These are phyloP conservation scores for Oscheius sp. DNA, from an alignment of 2,888 invertebrate species.

Conservation along the genomic window DNA sequence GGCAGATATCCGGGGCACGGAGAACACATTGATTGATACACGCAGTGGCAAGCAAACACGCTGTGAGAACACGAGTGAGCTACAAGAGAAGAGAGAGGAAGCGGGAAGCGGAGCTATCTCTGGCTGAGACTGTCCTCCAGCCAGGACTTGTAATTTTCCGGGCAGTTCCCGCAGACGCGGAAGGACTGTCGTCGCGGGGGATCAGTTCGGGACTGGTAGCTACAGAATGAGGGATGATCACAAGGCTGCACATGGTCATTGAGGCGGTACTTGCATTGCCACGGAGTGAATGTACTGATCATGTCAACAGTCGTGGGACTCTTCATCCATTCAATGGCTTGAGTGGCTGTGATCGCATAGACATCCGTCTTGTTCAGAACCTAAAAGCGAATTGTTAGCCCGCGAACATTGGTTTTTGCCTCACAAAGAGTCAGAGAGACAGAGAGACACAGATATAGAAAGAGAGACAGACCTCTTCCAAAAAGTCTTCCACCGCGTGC, in stretches of 20 bases:
- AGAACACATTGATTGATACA: conserved; percentile 20
- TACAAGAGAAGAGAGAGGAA: conserved; percentile 18
- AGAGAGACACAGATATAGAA: no score
- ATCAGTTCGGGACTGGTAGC: conserved; percentile 48
- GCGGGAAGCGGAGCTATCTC: conserved; percentile 28
- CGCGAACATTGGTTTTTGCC: no score
- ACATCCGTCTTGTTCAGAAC: conserved; percentile 62
- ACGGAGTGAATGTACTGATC: conserved; percentile 61
- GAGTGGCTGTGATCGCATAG: conserved; percentile 67
- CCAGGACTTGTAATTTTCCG: conserved; percentile 65
- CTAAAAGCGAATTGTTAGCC: conserved; percentile 43
- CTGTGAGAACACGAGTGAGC: conserved; percentile 28
- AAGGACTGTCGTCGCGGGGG: conserved; percentile 62
- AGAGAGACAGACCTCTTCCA: conserved; percentile 53
- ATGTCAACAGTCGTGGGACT: conserved; percentile 56
- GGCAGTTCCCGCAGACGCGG: conserved; percentile 71
- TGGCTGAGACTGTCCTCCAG: conserved; percentile 62
- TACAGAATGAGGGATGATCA: conserved; percentile 69
- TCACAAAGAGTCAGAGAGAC: no score
- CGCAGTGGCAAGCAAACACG: conserved; percentile 35
- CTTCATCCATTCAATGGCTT: conserved; percentile 71
- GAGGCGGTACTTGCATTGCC: conserved; percentile 65
- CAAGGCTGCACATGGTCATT: conserved; percentile 65
- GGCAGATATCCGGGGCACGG: not conserved
- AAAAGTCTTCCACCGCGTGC: conserved; percentile 64